Evolutionary conservation across 2,797 vertebrate genomes (phyloP), one percentile per base, ranked within the genome.

Genomic region (Uromys caudimaculatus): DNA sequence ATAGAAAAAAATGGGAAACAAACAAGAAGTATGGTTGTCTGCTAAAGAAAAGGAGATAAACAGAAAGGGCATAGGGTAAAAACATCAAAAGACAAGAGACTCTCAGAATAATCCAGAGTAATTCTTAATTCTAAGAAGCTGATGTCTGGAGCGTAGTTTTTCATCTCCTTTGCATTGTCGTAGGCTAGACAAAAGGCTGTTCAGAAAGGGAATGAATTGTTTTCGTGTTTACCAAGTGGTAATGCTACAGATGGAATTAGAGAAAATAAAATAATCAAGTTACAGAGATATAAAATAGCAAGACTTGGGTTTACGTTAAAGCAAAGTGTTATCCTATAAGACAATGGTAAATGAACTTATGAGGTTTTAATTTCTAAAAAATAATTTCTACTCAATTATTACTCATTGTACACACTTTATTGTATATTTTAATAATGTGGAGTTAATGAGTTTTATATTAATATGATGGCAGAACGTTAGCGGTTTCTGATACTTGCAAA

Each of bases 261-360:
- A 79, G 19, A 91, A 62, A 91, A 83, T 64, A 62, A 47, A 88
- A 38, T 56, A 86, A 89, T 84, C 32, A 91, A 54, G 24, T 91
- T 56, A 16, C 14, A 56, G 76, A 69, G 79, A 77, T 86, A 64
- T 75, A 91, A 11, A n/a, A 0, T 29, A 62, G 0, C 0, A 62
- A 9, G 10, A 35, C 38, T 84, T 35, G 14, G 4, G 32, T 78
- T 86, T 87, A 4, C 62, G 47, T 64, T n/a, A 94, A 71, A 83
- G 32, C 4, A 41, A 73, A 16, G 32, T 85, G 19, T 13, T 56
- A 64, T 77, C 16, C 44, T 78, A n/a, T 47, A 52, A 62, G 16
- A 85, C 64, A 92, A 56, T 62, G 52, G 8, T 52, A 71, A 83
- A 92, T 41, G 71, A 75, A 47, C 3, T n/a, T 24, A 35, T 41